Evolutionary conservation across 2,113 vertebrate species (phyloP).

Genomic region (Labeo rohita): DNA sequence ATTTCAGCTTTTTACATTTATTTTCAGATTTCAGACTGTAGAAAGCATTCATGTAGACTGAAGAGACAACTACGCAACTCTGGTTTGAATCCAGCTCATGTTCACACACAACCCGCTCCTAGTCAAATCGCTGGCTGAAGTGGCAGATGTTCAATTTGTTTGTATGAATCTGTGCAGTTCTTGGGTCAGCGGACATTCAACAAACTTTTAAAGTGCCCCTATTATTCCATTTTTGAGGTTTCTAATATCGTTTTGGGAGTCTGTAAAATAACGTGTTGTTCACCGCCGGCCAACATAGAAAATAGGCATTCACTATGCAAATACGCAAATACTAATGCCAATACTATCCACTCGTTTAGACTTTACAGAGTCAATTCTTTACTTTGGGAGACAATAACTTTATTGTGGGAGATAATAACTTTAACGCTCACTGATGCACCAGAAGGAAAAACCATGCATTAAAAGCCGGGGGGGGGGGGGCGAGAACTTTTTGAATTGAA

Average conservation of each 20-base stretch:
- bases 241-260: no score
- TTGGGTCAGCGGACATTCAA: neutral
- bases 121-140: neutral
- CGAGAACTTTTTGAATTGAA: no score
- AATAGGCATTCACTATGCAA: neutral
- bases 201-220: neutral
- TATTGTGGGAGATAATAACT: no score
- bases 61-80: neutral
- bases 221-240: no score
- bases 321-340: neutral
- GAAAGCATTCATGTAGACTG: slow-evolving; percentile 25
- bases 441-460: no score
- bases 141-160: slow-evolving; percentile 6
- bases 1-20: slow-evolving; percentile 38
- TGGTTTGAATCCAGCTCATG: neutral
- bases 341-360: no score
- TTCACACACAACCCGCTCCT: neutral
- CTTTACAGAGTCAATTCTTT: no score
- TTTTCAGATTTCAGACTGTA: slow-evolving; percentile 41
- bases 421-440: no score
- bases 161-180: neutral
- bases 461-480: no score
- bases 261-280: no score
- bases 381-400: no score
- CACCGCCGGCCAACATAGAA: no score